Evolutionary conservation across 1,140 invertebrate species (phyloP).

Genomic region (Drosophila eugracilis): DNA sequence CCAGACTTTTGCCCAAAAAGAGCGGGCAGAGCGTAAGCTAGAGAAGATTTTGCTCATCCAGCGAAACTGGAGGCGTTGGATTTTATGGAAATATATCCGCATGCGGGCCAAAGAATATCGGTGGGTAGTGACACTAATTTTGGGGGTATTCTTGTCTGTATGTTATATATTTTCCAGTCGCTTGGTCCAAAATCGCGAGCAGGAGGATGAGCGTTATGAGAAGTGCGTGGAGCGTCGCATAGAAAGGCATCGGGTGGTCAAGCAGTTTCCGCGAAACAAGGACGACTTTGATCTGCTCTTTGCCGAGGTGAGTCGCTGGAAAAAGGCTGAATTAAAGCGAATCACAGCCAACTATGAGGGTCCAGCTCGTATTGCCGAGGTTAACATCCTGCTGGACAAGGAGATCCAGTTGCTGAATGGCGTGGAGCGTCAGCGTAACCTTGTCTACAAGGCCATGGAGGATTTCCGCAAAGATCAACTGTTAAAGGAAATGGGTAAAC

Average conservation of each 20-base stretch:
- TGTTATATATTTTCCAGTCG: constrained; percentile 41
- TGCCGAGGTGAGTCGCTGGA: constrained; percentile 86
- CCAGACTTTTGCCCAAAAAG: constrained; percentile 72
- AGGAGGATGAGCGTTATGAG: constrained; percentile 59
- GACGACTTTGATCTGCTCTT: constrained; percentile 87
- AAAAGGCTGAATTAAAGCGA: constrained; percentile 85
- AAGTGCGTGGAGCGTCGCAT: constrained; percentile 65
- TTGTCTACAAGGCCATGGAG: constrained; percentile 78
- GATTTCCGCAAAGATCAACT: constrained; percentile 85
- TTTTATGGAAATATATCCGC: constrained; percentile 78
- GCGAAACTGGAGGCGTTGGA: constrained; percentile 76
- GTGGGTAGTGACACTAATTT: constrained; percentile 44
- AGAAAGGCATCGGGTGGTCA: constrained; percentile 84
- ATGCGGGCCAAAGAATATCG: constrained; percentile 82
- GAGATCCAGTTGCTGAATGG: constrained; percentile 87
- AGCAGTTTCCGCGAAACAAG: constrained; percentile 86
- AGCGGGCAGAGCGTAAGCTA: constrained; percentile 59
- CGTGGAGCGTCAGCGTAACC: constrained; percentile 85
- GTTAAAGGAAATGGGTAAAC: constrained; percentile 86
- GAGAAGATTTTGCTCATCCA: constrained; percentile 80
- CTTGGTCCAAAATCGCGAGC: constrained; percentile 63
- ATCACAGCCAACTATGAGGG: constrained; percentile 85
- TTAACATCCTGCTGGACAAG: constrained; percentile 86
- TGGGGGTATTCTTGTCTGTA: constrained; percentile 1
- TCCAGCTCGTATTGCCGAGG: constrained; percentile 86